Evolutionary conservation across 2,113 vertebrate species (phyloP).

Genomic region (Steatornis caripensis): DNA sequence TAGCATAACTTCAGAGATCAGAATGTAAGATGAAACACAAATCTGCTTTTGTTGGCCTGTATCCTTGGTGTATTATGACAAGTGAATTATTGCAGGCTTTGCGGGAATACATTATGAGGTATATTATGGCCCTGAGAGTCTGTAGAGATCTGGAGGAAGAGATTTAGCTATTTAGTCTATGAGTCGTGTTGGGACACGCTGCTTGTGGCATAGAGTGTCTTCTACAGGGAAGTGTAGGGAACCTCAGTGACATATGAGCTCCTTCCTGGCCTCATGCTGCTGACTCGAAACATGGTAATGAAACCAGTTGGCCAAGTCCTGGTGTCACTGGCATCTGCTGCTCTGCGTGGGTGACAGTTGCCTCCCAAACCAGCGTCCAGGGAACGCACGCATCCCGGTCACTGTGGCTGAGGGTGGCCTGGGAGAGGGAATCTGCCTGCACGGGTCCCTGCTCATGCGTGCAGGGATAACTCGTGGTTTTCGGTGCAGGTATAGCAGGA

Average conservation of each 20-base stretch:
- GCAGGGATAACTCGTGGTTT: fast-evolving
- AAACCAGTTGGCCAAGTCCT: neutral
- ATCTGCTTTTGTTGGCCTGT: slow-evolving; percentile 44
- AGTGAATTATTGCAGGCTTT: slow-evolving; percentile 39
- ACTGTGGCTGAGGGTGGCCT: fast-evolving
- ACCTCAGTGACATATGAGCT: neutral
- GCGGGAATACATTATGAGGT: neutral
- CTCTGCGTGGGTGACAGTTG: neutral
- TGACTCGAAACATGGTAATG: neutral
- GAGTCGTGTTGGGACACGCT: fast-evolving
- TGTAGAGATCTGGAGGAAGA: slow-evolving; percentile 2
- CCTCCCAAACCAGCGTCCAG: fast-evolving
- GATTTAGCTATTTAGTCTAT: neutral
- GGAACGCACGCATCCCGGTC: fast-evolving
- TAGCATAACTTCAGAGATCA: slow-evolving; percentile 27
- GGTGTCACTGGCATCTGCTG: neutral
- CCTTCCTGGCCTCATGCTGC: neutral
- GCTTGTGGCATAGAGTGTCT: neutral
- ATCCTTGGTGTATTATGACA: slow-evolving; percentile 19
- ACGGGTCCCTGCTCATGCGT: fast-evolving
- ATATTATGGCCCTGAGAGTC: neutral
- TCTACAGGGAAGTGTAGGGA: neutral
- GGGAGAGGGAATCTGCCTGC: neutral
- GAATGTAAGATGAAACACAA: slow-evolving; percentile 45
- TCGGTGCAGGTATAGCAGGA: neutral